Evolutionary conservation across 2,888 invertebrate genomes (phyloP).

Genomic region (Ditula angustiorana): DNA sequence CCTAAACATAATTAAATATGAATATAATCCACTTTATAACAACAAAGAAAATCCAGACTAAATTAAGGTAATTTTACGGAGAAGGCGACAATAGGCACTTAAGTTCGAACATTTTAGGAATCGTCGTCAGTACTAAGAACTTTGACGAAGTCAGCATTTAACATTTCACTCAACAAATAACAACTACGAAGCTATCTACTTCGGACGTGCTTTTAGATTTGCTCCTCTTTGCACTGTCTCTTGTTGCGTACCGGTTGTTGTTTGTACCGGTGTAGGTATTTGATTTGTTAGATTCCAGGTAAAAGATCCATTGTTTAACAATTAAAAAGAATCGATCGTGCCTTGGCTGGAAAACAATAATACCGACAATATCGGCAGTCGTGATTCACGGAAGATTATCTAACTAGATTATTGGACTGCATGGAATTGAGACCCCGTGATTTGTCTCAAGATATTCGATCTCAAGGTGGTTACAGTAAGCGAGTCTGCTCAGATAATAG

Average conservation of each 20-base stretch:
- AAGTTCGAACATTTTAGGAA: background rate
- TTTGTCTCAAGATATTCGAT: conserved; percentile 68
- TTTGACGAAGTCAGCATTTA: background rate
- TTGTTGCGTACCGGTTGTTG: background rate
- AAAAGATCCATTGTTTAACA: conserved; percentile 25
- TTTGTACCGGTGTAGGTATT: background rate
- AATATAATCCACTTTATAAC: too few relatives aligned
- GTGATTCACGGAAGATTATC: conserved; percentile 38
- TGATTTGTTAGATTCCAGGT: background rate
- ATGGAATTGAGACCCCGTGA: conserved; percentile 51
- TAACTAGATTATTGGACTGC: conserved; percentile 34
- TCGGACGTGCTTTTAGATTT: background rate
- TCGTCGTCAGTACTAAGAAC: background rate
- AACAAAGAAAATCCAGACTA: background rate
- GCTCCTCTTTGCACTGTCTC: conserved; percentile 8
- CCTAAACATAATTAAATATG: too few relatives aligned
- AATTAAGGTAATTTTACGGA: background rate
- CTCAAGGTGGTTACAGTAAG: conserved; percentile 67
- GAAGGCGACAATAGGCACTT: background rate
- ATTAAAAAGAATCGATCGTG: conserved; percentile 18
- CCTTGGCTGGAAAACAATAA: conserved; percentile 15
- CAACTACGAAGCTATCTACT: background rate
- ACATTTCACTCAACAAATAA: background rate
- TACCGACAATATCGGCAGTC: conserved; percentile 37
- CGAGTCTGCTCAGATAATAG: conserved; percentile 74